Conservation (phyloP, 1,140 invertebrate species). For the Ylistrum balloti region DNA sequence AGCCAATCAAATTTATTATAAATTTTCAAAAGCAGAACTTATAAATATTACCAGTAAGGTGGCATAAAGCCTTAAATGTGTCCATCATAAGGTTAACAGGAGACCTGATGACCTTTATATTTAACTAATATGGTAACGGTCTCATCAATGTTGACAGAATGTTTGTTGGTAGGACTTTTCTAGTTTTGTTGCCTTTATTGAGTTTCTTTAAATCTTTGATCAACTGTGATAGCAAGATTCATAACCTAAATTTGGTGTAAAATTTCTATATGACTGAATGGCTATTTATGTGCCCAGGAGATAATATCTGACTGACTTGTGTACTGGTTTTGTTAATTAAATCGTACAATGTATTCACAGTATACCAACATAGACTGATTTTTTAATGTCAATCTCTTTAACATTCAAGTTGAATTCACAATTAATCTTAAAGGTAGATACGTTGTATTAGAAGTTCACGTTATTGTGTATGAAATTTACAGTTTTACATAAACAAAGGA, state of each 20-base stretch:
- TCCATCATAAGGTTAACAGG: too few species aligned
- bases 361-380: background rate
- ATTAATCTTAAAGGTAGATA: background rate
- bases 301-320: background rate
- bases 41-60: too few species aligned
- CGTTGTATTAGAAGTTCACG: background rate
- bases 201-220: background rate
- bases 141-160: too few species aligned
- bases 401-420: background rate
- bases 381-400: background rate
- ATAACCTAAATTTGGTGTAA: background rate
- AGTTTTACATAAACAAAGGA: too few species aligned
- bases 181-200: too few species aligned
- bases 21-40: too few species aligned
- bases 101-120: too few species aligned
- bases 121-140: too few species aligned
- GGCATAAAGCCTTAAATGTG: too few species aligned
- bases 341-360: background rate
- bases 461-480: too few species aligned
- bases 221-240: background rate
- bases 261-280: background rate
- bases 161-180: too few species aligned
- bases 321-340: background rate
- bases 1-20: too few species aligned
- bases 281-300: background rate